Evolutionary conservation across 2,888 invertebrate species (phyloP), one percentile per base, ranked within the genome.

Genomic region (Callosobruchus maculatus): DNA sequence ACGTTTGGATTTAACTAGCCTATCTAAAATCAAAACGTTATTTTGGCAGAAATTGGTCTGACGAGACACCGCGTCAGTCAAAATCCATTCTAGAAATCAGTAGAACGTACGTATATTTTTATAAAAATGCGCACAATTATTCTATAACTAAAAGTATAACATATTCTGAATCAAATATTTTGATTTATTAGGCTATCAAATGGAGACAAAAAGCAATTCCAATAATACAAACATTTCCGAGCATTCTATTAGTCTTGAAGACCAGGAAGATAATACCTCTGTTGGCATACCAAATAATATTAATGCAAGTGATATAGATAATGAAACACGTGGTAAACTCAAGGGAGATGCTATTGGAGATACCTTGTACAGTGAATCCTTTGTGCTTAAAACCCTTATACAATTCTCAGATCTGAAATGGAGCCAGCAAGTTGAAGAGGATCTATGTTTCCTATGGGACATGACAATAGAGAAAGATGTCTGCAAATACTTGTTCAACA

Each of bases 381-480:
- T 93, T 84, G 93, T 94, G 13, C 86, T 94, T 26, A 92, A 91
- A 84, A 91, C 92, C 21, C 83, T 94, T 21, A 85, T 94, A 74
- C 91, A 91, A 84, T 86, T 94, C 20, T 88, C 89, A 69, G 89
- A 91, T 72, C 88, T 90, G 78, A 87, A 91, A 69, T 89, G 90
- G 84, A 89, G 89, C 73, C 88, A 90, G 75, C 87, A 91, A 0
- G 87, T 94, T 71, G 95, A 95, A 87, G 90, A 90, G 22, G 93
- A 95, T 81, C 88, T 95, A 67, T 94, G 94, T 82, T 91, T 91
- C 5, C 85, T 96, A 0, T 96, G 96, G 96, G 95, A 96, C 80
- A 95, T 95, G 94, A 93, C 95, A 0, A 89, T 92, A 0, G 94
- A 95, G 79, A 89, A 90, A 78, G 95, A 94, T 82, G 93, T 96